Evolutionary conservation across 2,113 vertebrate genomes (phyloP), one percentile per base, ranked within the genome.

Genomic region (Polyodon spathula): DNA sequence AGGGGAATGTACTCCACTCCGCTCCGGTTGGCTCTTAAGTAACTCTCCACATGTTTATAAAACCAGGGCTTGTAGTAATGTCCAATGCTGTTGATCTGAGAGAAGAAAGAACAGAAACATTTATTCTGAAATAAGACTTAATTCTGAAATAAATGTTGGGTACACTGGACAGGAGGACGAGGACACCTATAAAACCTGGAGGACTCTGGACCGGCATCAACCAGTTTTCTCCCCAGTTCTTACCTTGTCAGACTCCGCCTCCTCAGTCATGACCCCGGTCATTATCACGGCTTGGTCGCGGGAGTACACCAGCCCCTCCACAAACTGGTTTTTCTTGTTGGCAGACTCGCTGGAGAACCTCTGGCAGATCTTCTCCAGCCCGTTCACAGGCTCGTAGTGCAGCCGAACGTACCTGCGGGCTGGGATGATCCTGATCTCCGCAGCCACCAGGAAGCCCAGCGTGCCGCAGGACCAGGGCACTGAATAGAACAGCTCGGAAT

Each of bases 381-480:
- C 93, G 27, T 67, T 76, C 50, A 99, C 90, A 0, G 95, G 90
- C 68, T 92, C 60, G 0, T 96, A 97, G 44, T 54, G 74, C 66
- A 99, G 85, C 78, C 81, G 92, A 66, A 98, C 78, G 56, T 92
- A 99, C 60, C 90, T 74, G 72, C 90, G 92, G 53, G 91, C 89
- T 0, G 96, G 95, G 60, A 97, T 85, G 67, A 99, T 98, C 62
- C 90, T 89, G 67, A 99, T 92, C 84, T 98, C 96, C 0, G 96
- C 93, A 2, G 95, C 92, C 48, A 99, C 96, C 82, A 99, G 83
- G 80, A 99, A 99, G 14, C 95, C 95, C 79, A 99, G 82, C 16
- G 95, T 98, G 42, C 96, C 96, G 59, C 94, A 99, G 71, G 95
- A 98, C 96, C 96, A 99, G 5, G 96, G 96, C 60, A 99, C 90